Evolutionary conservation across 1,140 invertebrate genomes (phyloP).

Genomic region (Heliothis subflexa): DNA sequence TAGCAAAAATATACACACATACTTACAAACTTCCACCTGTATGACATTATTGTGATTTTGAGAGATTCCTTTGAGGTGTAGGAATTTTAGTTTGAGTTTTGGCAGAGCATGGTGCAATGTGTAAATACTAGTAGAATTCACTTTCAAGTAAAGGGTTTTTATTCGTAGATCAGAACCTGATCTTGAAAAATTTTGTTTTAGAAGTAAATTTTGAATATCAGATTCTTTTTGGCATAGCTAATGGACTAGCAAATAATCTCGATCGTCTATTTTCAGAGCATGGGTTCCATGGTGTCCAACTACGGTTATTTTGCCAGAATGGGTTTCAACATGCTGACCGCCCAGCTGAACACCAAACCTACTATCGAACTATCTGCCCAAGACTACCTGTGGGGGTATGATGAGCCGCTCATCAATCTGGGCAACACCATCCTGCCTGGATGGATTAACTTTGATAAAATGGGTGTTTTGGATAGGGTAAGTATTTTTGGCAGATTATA

Average conservation of each 20-base stretch:
- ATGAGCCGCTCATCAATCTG: conserved; percentile 90
- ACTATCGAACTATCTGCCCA: conserved; percentile 90
- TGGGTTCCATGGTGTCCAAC: conserved; percentile 85
- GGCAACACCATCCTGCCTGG: conserved; percentile 90
- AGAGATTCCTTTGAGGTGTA: too few relatives aligned
- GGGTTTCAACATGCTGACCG: conserved; percentile 87
- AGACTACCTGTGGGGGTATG: conserved; percentile 95
- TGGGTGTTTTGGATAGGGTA: conserved; percentile 91
- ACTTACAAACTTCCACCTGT: too few relatives aligned
- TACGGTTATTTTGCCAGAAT: conserved; percentile 87
- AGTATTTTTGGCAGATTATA: conserved; percentile 60
- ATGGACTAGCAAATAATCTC: neutral
- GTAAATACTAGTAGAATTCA: too few relatives aligned
- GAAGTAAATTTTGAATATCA: too few relatives aligned
- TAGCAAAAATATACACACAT: too few relatives aligned
- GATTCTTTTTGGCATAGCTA: too few relatives aligned
- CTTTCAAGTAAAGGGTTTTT: too few relatives aligned
- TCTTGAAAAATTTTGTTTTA: too few relatives aligned
- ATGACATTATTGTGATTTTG: too few relatives aligned
- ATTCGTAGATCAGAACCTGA: too few relatives aligned
- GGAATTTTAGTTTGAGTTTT: too few relatives aligned
- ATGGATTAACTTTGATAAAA: conserved; percentile 90
- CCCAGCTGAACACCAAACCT: conserved; percentile 87
- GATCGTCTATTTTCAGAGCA: conserved; percentile 79
- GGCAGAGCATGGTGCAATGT: too few relatives aligned